A percentile compares a stretch with the other conserved stretches of the same genome.
phyloP scores from a whole-genome alignment of 2,113 vertebrate species.

The Corythaeola cristata region DNA sequence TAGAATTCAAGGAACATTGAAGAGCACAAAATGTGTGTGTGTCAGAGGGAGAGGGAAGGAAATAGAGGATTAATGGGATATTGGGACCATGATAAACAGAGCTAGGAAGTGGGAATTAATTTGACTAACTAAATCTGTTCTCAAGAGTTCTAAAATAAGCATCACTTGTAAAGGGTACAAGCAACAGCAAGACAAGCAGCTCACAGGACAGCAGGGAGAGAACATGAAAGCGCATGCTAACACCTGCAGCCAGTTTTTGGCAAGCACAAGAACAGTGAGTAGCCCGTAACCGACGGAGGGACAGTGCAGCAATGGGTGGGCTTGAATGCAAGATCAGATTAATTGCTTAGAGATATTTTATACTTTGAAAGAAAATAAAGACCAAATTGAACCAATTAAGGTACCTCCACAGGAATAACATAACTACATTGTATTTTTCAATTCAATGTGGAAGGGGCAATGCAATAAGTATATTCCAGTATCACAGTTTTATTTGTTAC shows the following conservation, averaged over 20 bases:
- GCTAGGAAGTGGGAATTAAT: not conserved
- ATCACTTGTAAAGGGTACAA: conserved; percentile 12
- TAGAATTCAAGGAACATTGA: not conserved
- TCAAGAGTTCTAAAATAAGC: not conserved
- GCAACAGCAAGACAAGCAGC: conserved; percentile 17
- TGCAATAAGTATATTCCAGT: not conserved
- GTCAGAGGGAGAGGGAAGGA: not conserved
- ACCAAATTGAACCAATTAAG: not conserved
- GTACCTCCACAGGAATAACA: not conserved
- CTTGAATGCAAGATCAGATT: not conserved
- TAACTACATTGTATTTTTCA: not conserved
- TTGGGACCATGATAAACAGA: not conserved
- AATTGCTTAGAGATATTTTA: not conserved
- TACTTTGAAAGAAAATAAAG: not conserved
- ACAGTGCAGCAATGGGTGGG: not conserved
- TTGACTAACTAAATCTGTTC: conserved; percentile 18
- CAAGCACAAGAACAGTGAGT: not conserved
- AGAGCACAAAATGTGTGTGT: not conserved
- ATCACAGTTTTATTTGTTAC: not conserved
- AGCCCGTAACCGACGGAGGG: not conserved
- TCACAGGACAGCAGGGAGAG: not conserved
- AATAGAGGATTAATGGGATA: not conserved
- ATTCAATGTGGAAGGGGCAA: not conserved
- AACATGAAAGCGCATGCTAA: not conserved
- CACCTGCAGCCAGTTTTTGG: not conserved